These are phyloP conservation scores for Poeciliopsis retropinna DNA, from an alignment of 2,113 vertebrate species.

Conservation along the genomic window DNA sequence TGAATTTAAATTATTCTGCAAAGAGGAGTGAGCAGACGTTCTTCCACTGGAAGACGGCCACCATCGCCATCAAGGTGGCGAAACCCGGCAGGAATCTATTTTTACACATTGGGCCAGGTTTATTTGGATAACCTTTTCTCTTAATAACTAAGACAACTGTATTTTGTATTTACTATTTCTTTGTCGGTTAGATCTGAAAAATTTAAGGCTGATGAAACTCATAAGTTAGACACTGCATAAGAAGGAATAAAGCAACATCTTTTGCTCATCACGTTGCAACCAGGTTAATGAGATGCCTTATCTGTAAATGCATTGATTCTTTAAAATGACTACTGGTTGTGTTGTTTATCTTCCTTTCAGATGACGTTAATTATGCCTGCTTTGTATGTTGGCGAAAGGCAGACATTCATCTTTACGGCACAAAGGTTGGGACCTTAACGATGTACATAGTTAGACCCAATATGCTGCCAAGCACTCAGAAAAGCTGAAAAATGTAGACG, in stretches of 20 bases:
- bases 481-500: neutral
- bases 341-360: slow-evolving; percentile 46
- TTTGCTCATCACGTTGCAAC: slow-evolving; percentile 30
- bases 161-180: neutral
- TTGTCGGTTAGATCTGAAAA: neutral
- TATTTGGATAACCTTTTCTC: neutral
- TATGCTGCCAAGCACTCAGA: neutral
- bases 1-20: neutral
- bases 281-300: slow-evolving; percentile 50
- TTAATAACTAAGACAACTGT: neutral
- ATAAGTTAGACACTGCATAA: too few species aligned
- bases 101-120: neutral
- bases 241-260: neutral
- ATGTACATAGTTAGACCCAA: neutral
- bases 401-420: slow-evolving; percentile 11
- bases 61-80: too few species aligned
- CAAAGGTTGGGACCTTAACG: neutral
- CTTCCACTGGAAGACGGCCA: neutral
- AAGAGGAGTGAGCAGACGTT: neutral
- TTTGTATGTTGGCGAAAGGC: neutral
- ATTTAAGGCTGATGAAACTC: too few species aligned
- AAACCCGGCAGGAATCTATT: neutral
- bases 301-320: slow-evolving; percentile 59
- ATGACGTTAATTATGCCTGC: slow-evolving; percentile 33
- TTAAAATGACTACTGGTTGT: slow-evolving; percentile 49